Conservation (phyloP, 2,797 vertebrate species). For the Hippopotamyrus pictus region DNA sequence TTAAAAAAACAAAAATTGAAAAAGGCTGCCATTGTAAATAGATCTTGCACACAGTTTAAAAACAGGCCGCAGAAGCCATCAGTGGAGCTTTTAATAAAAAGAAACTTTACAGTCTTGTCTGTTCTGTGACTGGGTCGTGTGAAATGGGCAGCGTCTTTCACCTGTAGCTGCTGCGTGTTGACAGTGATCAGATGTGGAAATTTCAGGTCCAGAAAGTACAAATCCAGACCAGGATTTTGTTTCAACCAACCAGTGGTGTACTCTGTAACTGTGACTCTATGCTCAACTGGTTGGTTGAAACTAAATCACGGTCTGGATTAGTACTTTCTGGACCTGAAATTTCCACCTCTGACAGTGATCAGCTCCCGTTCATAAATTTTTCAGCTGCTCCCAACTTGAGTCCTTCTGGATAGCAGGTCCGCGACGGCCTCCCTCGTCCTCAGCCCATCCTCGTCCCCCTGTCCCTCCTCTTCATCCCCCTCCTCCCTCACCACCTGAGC, state of each 20-base stretch:
- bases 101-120: not conserved
- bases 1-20: not conserved
- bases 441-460: slow-evolving; percentile 35
- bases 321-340: no score
- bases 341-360: not conserved
- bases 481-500: not conserved
- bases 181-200: no score
- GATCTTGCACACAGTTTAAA: not conserved
- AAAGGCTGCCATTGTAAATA: not conserved
- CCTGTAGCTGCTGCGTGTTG: no score
- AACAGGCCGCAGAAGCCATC: not conserved
- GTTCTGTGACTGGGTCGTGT: not conserved
- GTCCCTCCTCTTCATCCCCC: slow-evolving; percentile 36
- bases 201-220: no score
- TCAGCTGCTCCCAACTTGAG: slow-evolving; percentile 31
- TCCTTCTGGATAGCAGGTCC: slow-evolving; percentile 45
- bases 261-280: no score
- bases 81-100: not conserved
- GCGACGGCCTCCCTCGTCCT: slow-evolving; percentile 46
- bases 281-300: no score
- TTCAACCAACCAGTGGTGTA: no score
- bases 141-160: not conserved
- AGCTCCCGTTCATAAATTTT: not conserved
- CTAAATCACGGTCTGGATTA: no score
- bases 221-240: no score